These are phyloP conservation scores for Coenonympha arcania DNA, from an alignment of 2,888 invertebrate genomes.

Conservation along the genomic window DNA sequence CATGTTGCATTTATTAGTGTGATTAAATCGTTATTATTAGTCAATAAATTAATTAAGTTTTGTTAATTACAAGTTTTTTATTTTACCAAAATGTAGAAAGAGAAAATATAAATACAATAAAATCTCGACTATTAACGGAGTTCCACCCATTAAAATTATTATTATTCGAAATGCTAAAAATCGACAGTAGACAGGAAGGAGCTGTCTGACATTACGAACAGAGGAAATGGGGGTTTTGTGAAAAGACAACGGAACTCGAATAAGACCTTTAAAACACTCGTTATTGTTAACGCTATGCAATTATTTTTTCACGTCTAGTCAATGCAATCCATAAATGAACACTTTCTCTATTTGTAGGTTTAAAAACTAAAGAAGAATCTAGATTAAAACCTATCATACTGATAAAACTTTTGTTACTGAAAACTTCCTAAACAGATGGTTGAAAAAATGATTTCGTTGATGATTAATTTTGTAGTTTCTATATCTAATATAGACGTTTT, in stretches of 20 bases:
- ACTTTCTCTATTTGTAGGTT: no score
- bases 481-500: no score
- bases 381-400: no score
- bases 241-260: constrained; percentile 27
- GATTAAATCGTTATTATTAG: constrained; percentile 25
- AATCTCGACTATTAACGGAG: neutral
- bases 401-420: no score
- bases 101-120: neutral
- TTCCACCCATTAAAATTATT: constrained; percentile 22
- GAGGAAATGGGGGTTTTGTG: constrained; percentile 28
- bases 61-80: neutral
- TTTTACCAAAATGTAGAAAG: neutral
- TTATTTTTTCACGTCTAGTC: constrained; percentile 22
- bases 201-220: constrained; percentile 25
- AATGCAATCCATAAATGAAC: constrained; percentile 5
- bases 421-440: no score
- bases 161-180: constrained; percentile 22
- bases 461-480: no score
- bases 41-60: neutral
- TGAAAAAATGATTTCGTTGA: no score
- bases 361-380: no score
- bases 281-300: constrained; percentile 26
- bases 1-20: constrained; percentile 58
- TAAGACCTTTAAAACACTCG: constrained; percentile 26
- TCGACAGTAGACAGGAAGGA: constrained; percentile 26